phyloP scores from a whole-genome alignment of 2,888 invertebrate species.

The Ametastegia equiseti region DNA sequence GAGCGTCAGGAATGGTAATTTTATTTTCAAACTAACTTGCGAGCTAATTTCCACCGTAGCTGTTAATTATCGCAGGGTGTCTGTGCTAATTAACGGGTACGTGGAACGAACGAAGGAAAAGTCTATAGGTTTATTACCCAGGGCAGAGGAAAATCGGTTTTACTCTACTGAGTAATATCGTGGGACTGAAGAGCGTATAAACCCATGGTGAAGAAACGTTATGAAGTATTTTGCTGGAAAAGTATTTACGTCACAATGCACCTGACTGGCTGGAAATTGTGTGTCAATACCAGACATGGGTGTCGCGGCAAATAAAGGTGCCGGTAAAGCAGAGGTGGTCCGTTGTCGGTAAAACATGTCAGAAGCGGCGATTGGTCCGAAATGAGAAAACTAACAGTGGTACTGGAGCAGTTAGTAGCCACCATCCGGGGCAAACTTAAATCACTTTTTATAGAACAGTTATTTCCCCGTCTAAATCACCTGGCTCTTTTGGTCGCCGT shows the following conservation, averaged over 20 bases:
- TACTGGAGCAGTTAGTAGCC: conserved; percentile 30
- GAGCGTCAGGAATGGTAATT: background rate
- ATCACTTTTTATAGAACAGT: conserved; percentile 44
- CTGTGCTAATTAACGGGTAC: conserved; percentile 36
- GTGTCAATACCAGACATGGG: conserved; percentile 44
- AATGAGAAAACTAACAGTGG: conserved; percentile 39
- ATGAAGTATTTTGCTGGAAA: conserved; percentile 34
- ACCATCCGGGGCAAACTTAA: conserved; percentile 8
- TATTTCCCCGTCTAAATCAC: conserved; percentile 38
- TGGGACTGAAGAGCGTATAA: background rate
- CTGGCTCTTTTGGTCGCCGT: background rate
- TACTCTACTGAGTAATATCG: conserved; percentile 8
- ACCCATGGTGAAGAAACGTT: background rate
- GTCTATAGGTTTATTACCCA: background rate
- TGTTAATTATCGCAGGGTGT: conserved; percentile 27
- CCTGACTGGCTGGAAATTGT: conserved; percentile 45
- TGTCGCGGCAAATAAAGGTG: conserved; percentile 41
- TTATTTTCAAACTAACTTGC: background rate
- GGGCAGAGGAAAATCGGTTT: conserved; percentile 6
- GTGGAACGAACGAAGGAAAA: conserved; percentile 1
- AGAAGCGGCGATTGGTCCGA: conserved; percentile 43
- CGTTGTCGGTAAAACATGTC: conserved; percentile 43
- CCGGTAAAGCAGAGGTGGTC: conserved; percentile 13
- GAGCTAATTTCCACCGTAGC: conserved; percentile 22
- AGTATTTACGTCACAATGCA: conserved; percentile 41